phyloP scores from a whole-genome alignment of 2,113 vertebrate species.

The Rhinichthys klamathensis region DNA sequence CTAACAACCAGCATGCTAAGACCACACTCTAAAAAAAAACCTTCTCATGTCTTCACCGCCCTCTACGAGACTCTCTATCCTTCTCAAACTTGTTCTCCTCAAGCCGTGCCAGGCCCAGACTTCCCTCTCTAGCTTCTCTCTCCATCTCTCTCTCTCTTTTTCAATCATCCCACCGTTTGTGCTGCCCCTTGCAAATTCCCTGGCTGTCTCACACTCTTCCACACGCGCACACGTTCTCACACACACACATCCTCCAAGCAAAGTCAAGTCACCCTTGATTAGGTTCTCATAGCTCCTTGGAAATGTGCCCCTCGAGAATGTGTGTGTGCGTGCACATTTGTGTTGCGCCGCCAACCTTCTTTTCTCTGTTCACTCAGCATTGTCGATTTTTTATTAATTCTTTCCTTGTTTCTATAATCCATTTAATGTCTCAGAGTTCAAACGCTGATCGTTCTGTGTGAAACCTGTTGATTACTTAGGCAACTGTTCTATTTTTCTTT shows the following conservation, averaged over 20 bases:
- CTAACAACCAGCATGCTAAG: background rate
- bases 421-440: constrained; percentile 36
- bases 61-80: constrained; percentile 9
- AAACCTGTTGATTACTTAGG: constrained; percentile 51
- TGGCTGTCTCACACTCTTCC: constrained; percentile 28
- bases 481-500: constrained; percentile 23
- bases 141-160: constrained; percentile 18
- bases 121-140: constrained; percentile 15
- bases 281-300: constrained; percentile 55
- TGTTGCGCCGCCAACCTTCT: background rate
- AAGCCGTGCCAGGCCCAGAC: constrained; percentile 24
- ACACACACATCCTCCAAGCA: constrained; percentile 62
- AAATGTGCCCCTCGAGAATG: constrained; percentile 54
- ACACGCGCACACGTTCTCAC: constrained; percentile 20
- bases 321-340: constrained; percentile 1
- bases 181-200: constrained; percentile 43
- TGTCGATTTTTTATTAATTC: constrained; percentile 38
- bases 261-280: constrained; percentile 74
- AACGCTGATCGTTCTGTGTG: constrained; percentile 37
- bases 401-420: constrained; percentile 39
- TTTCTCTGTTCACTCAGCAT: constrained; percentile 38
- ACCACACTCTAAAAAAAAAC: background rate
- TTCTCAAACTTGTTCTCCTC: constrained; percentile 43
- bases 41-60: background rate
- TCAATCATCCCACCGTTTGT: constrained; percentile 39